Evolutionary conservation across 1,140 invertebrate species (phyloP).

Genomic region (Bacillus rossius): DNA sequence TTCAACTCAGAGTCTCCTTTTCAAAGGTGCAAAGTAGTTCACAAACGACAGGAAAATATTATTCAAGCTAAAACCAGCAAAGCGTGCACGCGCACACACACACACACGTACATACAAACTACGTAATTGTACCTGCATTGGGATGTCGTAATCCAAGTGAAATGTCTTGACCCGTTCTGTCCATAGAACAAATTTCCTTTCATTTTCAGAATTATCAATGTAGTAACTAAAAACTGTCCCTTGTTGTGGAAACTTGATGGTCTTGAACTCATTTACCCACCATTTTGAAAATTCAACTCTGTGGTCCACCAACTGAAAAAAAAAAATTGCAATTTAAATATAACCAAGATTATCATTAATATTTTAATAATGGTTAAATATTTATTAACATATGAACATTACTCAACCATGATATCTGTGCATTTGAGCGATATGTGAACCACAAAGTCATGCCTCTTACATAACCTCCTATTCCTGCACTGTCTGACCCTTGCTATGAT

Average conservation of each 20-base stretch:
- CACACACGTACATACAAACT: too few relatives aligned
- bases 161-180: constrained; percentile 68
- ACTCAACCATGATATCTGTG: too few relatives aligned
- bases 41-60: too few relatives aligned
- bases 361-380: neutral
- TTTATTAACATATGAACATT: too few relatives aligned
- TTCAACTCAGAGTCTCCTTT: too few relatives aligned
- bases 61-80: too few relatives aligned
- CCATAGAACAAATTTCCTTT: constrained; percentile 84
- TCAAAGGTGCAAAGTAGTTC: too few relatives aligned
- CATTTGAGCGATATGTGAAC: too few relatives aligned
- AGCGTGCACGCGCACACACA: too few relatives aligned
- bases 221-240: constrained; percentile 89
- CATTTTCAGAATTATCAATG: constrained; percentile 78
- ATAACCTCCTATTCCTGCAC: too few relatives aligned
- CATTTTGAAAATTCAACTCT: constrained; percentile 91
- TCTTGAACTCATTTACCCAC: constrained; percentile 87
- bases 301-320: constrained; percentile 66
- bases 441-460: too few relatives aligned
- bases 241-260: constrained; percentile 77
- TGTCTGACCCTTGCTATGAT: too few relatives aligned
- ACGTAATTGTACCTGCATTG: constrained; percentile 81
- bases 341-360: neutral
- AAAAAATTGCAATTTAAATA: neutral
- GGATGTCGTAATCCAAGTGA: constrained; percentile 79